Conservation (phyloP, 2,888 invertebrate genomes). For the Pseudococcus viburni region DNA sequence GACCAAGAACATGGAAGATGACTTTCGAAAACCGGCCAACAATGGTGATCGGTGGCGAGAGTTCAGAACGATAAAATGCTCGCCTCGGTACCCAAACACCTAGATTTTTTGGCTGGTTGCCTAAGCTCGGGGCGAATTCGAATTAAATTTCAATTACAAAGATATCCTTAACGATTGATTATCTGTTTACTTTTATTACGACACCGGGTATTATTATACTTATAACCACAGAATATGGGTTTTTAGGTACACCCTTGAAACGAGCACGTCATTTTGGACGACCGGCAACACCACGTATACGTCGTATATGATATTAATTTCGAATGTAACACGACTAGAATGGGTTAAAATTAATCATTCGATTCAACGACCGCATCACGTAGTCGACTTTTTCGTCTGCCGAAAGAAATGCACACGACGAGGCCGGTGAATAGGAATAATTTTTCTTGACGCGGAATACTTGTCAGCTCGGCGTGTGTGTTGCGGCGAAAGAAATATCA, state of each 20-base stretch:
- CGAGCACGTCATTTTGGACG: conserved; percentile 10
- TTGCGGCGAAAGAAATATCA: conserved; percentile 41
- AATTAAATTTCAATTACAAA: conserved; percentile 44
- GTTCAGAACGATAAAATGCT: conserved; percentile 4
- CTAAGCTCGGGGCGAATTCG: background rate
- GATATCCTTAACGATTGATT: conserved; percentile 7
- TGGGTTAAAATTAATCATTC: conserved; percentile 53
- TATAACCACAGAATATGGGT: no score
- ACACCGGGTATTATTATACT: background rate
- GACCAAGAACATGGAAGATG: background rate
- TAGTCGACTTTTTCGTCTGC: conserved; percentile 54
- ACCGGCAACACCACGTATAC: background rate
- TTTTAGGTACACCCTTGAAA: background rate
- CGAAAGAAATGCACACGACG: background rate
- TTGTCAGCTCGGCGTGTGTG: conserved; percentile 6
- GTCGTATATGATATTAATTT: conserved; percentile 13
- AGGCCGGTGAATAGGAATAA: conserved; percentile 50
- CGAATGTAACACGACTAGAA: conserved; percentile 7
- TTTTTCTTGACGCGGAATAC: conserved; percentile 37
- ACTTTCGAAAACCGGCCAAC: conserved; percentile 20
- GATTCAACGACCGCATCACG: conserved; percentile 57
- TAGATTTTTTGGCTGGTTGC: conserved; percentile 11
- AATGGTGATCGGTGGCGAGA: conserved; percentile 1
- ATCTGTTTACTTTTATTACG: conserved; percentile 32
- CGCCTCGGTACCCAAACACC: background rate